Evolutionary conservation across 2,113 vertebrate genomes (phyloP), one percentile per base, ranked within the genome.

Genomic region (Hippocampus zosterae): DNA sequence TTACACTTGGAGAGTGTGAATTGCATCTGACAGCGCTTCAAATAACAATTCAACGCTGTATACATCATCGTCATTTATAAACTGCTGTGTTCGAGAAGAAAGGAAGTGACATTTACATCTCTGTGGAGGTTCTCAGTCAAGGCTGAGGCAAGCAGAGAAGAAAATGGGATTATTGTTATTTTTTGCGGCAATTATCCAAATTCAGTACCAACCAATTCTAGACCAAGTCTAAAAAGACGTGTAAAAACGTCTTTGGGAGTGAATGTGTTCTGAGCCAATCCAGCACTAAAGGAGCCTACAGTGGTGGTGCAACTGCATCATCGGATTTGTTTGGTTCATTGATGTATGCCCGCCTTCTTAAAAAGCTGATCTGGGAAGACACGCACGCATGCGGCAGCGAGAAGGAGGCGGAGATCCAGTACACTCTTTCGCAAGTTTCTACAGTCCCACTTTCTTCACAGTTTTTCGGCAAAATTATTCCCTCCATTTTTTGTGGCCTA

Each of bases 1-100:
- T 41, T 60, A 60, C 15, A 60, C 33, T 37, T 6, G 33, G 33
- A 37, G 33, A 37, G 33, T 37, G 33, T 37, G 27, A 75, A 69
- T 75, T 73, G 75, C 53, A 78, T 77, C 29, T 62, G 48, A 74
- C 73, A 42, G 65, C 50, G 37, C 42, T 74, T 79, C 42, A 72
- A 64, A 86, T 41, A 41, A 79, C 46, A 18, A 60, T 72, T 69
- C 37, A 69, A 3, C 56, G 44, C 21, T 74, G 60, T 67, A 72
- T 40, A 71, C 71, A 74, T 41, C 19, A 75, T 74, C 74, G 59
- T 1, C 27, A 59, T 33, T 29, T 59, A 33, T 33, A 9, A 74
- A 78, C 70, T 71, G 59, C 46, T 76, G 41, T 56, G 52, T 71
- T 44, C 71, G 64, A 8, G 29, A 3, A 56, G 66, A 69, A 60